Evolutionary conservation across 2,888 invertebrate species (phyloP).

Genomic region (Platynereis dumerilii): DNA sequence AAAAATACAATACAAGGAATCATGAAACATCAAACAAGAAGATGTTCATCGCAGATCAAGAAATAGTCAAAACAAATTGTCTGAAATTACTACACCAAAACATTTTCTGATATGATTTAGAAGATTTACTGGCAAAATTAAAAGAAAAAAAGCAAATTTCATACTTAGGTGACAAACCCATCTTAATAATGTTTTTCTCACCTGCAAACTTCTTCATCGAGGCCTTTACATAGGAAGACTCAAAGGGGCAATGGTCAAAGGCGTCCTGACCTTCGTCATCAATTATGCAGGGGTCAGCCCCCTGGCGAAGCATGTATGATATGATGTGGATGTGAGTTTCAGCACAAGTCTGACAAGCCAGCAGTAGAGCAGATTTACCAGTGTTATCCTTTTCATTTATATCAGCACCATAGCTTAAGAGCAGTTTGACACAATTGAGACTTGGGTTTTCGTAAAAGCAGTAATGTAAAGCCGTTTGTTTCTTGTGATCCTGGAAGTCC

Average conservation of each 20-base stretch:
- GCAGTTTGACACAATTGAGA: conserved; percentile 34
- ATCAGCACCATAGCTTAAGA: conserved; percentile 35
- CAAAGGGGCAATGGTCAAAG: conserved; percentile 39
- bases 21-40: too few species aligned
- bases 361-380: conserved; percentile 38
- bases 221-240: conserved; percentile 38
- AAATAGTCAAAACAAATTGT: too few species aligned
- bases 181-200: too few species aligned
- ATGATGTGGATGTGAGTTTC: conserved; percentile 36
- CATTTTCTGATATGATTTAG: too few species aligned
- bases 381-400: conserved; percentile 32
- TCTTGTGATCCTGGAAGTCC: conserved; percentile 30
- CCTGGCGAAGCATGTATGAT: conserved; percentile 36
- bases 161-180: too few species aligned
- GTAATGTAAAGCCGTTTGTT: conserved; percentile 38
- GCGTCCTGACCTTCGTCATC: conserved; percentile 41
- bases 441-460: conserved; percentile 38
- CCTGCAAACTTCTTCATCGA: conserved; percentile 35
- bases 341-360: conserved; percentile 36
- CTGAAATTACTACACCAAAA: too few species aligned
- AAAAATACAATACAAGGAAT: too few species aligned
- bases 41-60: too few species aligned
- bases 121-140: too few species aligned
- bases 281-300: conserved; percentile 40
- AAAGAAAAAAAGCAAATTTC: too few species aligned